These are phyloP conservation scores for Siniperca knerii DNA, from an alignment of 2,113 vertebrate species.

Conservation along the genomic window DNA sequence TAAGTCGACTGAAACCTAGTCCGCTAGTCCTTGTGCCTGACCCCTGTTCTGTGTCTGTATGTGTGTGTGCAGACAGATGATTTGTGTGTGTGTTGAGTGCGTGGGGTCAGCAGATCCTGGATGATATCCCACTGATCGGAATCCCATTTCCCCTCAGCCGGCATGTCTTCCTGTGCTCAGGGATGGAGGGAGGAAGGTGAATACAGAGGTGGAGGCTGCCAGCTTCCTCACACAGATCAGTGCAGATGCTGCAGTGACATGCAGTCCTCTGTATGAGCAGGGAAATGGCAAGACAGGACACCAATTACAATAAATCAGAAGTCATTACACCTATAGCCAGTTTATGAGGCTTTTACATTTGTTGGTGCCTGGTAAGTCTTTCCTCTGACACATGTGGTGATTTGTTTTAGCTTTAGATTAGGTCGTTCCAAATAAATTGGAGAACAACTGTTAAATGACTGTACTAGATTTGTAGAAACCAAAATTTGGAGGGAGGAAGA, in stretches of 20 bases:
- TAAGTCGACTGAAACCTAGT: slow-evolving; percentile 80
- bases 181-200: slow-evolving; percentile 55
- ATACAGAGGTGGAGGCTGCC: slow-evolving; percentile 38
- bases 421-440: slow-evolving; percentile 26
- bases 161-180: slow-evolving; percentile 66
- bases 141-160: slow-evolving; percentile 79
- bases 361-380: neutral
- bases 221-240: slow-evolving; percentile 66
- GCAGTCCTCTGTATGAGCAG: slow-evolving; percentile 36
- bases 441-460: slow-evolving; percentile 30
- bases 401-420: slow-evolving; percentile 23
- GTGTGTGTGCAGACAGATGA: slow-evolving; percentile 62
- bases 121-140: slow-evolving; percentile 79
- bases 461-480: slow-evolving; percentile 35
- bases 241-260: slow-evolving; percentile 61
- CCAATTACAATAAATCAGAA: slow-evolving; percentile 64
- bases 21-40: slow-evolving; percentile 82
- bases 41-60: slow-evolving; percentile 65
- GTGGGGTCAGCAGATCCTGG: slow-evolving; percentile 77
- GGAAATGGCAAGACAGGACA: slow-evolving; percentile 36
- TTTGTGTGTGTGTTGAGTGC: slow-evolving; percentile 60
- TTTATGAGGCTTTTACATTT: slow-evolving; percentile 35
- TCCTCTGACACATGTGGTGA: slow-evolving; percentile 4
- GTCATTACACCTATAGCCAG: slow-evolving; percentile 26
- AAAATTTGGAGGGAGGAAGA: slow-evolving; percentile 26